Evolutionary conservation across 2,797 vertebrate species (phyloP), one percentile per base, ranked within the genome.

Genomic region (Oryzias dopingdopingensis): DNA sequence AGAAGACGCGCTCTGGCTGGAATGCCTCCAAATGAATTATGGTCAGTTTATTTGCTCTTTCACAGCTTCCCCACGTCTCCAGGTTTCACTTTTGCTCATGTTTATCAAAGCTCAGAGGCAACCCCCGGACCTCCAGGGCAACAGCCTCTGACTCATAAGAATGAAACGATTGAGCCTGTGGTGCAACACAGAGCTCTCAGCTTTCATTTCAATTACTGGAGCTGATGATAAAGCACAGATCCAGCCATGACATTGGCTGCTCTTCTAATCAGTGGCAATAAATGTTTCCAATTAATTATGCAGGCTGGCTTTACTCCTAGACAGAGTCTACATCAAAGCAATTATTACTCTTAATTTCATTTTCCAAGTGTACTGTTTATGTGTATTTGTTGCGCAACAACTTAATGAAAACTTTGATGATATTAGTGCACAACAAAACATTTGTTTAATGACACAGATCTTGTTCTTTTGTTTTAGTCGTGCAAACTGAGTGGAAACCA

Each of bases 171-270:
- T 58, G 58, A 60, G 52, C 68, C 62, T 67, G 13, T 14, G 20
- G 62, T 4, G 3, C 26, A 41, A 56, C 24, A 63, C 51, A 79
- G 60, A 62, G 59, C 70, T 52, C 67, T 79, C 63, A 52, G 43
- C 82, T 82, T 82, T 77, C 76, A 78, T 84, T 89, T 87, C 74
- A 86, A 80, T 84, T 84, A 82, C 69, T 43, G 67, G 57, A 43
- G 49, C 29, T 63, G 56, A 59, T 83, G 72, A 84, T 79, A 78
- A 81, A 86, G 80, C 75, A 80, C 64, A 77, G 81, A 82, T 82
- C 68, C 16, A 76, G 82, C 77, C 74, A 67, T 56, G 74, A 78
- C 83, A 79, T 51, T 60, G 65, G 71, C 74, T 82, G 62, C 76
- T 69, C 64, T 51, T 62, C 63, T 86, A 78, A 85, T 87, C 81